Percentiles rank a stretch among this genome's conserved stretches.
Evolutionary conservation across 1,140 invertebrate species (phyloP).

Genomic region (roundworm (Caenorhabditis elegans)): DNA sequence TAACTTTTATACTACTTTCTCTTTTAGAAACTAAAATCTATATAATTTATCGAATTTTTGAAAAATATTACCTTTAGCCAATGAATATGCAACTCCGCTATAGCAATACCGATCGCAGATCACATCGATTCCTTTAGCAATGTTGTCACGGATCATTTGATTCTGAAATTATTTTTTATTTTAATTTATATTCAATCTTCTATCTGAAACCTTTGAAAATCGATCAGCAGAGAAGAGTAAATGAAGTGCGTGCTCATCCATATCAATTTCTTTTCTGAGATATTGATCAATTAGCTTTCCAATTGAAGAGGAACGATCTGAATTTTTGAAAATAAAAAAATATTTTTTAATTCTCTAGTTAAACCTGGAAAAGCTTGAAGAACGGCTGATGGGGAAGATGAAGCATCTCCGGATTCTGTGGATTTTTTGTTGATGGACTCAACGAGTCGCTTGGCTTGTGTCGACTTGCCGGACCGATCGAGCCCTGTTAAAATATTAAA

Average conservation of each 20-base stretch:
- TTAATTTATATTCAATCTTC: background rate
- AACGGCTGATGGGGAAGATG: conserved; percentile 1
- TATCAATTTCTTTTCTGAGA: conserved; percentile 38
- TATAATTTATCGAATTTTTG: background rate
- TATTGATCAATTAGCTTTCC: conserved; percentile 41
- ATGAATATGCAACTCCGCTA: conserved; percentile 40
- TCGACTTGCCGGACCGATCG: conserved; percentile 37
- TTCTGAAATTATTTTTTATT: background rate
- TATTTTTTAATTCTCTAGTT: background rate
- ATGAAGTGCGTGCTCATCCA: conserved; percentile 35
- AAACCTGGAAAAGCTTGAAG: conserved; percentile 34
- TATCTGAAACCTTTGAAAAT: conserved; percentile 32
- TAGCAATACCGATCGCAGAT: conserved; percentile 42
- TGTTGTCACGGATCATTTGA: background rate
- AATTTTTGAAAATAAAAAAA: background rate
- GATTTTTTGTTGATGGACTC: background rate
- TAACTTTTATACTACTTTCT: too few relatives aligned
- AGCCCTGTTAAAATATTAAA: conserved; percentile 3
- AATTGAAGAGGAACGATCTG: conserved; percentile 23
- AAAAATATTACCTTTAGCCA: conserved; percentile 26
- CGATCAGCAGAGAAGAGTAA: conserved; percentile 39
- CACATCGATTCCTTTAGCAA: conserved; percentile 31
- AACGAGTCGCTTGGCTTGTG: conserved; percentile 36
- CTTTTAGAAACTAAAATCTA: too few relatives aligned
- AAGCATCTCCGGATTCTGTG: too few relatives aligned